These are phyloP conservation scores for Artemisiospiza belli DNA, from an alignment of 2,113 vertebrate species.

Conservation along the genomic window DNA sequence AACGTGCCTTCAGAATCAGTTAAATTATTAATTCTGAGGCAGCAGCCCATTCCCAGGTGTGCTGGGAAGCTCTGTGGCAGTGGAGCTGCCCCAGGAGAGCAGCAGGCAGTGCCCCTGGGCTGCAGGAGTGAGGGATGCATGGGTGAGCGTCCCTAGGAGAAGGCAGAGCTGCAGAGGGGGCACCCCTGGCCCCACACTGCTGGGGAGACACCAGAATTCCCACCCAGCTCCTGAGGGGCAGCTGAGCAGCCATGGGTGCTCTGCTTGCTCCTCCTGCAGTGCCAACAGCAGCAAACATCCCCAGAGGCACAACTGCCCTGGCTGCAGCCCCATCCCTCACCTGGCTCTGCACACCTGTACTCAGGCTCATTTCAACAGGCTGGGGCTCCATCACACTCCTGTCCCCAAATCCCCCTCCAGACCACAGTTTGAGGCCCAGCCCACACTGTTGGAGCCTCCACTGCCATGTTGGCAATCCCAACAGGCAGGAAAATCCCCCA, in stretches of 20 bases:
- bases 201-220: neutral
- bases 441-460: rapidly evolving
- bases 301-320: neutral
- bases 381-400: rapidly evolving
- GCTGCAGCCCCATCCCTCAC: neutral
- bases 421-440: neutral
- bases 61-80: neutral
- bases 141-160: neutral
- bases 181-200: neutral
- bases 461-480: rapidly evolving
- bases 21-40: slow-evolving; percentile 65
- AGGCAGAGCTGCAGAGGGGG: neutral
- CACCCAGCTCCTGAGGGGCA: neutral
- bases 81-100: neutral
- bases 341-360: rapidly evolving
- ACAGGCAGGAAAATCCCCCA: neutral
- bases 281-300: rapidly evolving
- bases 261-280: neutral
- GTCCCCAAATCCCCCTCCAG: neutral
- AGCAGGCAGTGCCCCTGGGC: neutral
- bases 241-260: neutral
- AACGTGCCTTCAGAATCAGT: slow-evolving; percentile 53
- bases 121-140: neutral
- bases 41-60: neutral
- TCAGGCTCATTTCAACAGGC: neutral